phyloP scores from a whole-genome alignment of 2,888 invertebrate genomes.

The Drosophila borealis region DNA sequence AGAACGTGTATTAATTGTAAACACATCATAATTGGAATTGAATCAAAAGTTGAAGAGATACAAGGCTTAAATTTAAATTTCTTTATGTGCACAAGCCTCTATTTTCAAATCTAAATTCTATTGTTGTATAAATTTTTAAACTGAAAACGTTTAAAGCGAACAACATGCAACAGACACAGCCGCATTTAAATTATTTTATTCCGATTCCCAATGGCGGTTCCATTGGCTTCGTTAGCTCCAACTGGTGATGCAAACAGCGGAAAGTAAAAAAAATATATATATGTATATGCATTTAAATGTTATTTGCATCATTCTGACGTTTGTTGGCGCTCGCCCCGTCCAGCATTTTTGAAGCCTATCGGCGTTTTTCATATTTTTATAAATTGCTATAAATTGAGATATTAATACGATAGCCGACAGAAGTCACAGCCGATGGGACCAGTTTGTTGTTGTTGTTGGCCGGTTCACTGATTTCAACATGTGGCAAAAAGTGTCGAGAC shows the following conservation, averaged over 20 bases:
- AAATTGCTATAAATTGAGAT: conserved; percentile 82
- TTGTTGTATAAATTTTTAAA: conserved; percentile 22
- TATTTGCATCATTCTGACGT: conserved; percentile 53
- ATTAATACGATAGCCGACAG: conserved; percentile 80
- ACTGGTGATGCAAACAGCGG: conserved; percentile 39
- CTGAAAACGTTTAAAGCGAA: conserved; percentile 25
- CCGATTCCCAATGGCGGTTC: conserved; percentile 32
- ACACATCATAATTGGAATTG: background rate
- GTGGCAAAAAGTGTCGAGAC: conserved; percentile 76
- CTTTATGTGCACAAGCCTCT: no score
- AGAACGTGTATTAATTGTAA: background rate
- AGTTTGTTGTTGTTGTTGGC: conserved; percentile 44
- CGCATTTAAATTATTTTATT: conserved; percentile 51
- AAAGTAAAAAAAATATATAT: conserved; percentile 19
- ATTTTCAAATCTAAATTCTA: conserved; percentile 3
- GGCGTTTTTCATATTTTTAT: conserved; percentile 79
- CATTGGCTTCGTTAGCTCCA: conserved; percentile 69
- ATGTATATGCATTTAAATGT: conserved; percentile 64
- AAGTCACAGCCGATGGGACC: conserved; percentile 53
- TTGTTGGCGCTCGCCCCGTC: conserved; percentile 21
- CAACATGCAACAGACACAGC: conserved; percentile 32
- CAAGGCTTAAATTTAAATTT: no score
- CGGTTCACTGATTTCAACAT: conserved; percentile 74
- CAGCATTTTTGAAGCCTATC: conserved; percentile 45
- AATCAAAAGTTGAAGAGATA: no score